Percentiles rank a stretch among this genome's conserved stretches.
These are phyloP conservation scores for Hirundichthys speculiger DNA, from an alignment of 2,113 vertebrate species.

Conservation along the genomic window DNA sequence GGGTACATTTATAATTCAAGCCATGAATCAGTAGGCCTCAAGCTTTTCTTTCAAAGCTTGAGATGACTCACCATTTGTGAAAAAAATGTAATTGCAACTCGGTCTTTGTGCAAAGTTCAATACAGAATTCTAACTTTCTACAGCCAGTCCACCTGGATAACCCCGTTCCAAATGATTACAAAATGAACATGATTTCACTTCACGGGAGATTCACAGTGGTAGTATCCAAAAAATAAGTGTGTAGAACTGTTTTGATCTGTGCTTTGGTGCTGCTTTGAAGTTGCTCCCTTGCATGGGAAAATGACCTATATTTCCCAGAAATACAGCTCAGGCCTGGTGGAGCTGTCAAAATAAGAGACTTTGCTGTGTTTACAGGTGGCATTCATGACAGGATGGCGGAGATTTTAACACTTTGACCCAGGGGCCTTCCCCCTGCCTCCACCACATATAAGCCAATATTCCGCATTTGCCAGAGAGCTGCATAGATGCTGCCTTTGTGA, in stretches of 20 bases:
- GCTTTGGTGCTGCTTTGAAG: slow-evolving; percentile 60
- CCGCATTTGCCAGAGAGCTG: slow-evolving; percentile 47
- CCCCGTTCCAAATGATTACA: slow-evolving; percentile 8
- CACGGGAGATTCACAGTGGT: slow-evolving; percentile 36
- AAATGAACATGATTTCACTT: slow-evolving; percentile 41
- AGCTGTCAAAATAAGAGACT: slow-evolving; percentile 47
- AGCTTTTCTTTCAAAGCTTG: slow-evolving; percentile 38
- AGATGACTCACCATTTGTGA: slow-evolving; percentile 55
- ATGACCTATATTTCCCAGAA: slow-evolving; percentile 70
- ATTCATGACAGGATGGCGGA: slow-evolving; percentile 33
- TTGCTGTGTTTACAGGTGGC: slow-evolving; percentile 38
- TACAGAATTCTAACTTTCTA: slow-evolving; percentile 26
- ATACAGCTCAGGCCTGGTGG: slow-evolving; percentile 24
- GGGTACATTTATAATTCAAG: slow-evolving; percentile 60
- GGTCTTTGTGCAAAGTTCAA: slow-evolving; percentile 43
- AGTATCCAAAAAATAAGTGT: slow-evolving; percentile 10
- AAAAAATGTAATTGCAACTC: slow-evolving; percentile 45
- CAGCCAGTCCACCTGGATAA: slow-evolving; percentile 11
- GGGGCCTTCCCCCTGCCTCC: slow-evolving; percentile 11
- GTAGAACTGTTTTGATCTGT: slow-evolving; percentile 17
- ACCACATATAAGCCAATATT: slow-evolving; percentile 52
- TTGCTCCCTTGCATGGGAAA: slow-evolving; percentile 45
- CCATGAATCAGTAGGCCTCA: slow-evolving; percentile 46
- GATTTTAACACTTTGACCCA: slow-evolving; percentile 49
- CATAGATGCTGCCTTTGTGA: slow-evolving; percentile 30